phyloP scores from a whole-genome alignment of 1,140 invertebrate genomes.

The Bombus balteatus region DNA sequence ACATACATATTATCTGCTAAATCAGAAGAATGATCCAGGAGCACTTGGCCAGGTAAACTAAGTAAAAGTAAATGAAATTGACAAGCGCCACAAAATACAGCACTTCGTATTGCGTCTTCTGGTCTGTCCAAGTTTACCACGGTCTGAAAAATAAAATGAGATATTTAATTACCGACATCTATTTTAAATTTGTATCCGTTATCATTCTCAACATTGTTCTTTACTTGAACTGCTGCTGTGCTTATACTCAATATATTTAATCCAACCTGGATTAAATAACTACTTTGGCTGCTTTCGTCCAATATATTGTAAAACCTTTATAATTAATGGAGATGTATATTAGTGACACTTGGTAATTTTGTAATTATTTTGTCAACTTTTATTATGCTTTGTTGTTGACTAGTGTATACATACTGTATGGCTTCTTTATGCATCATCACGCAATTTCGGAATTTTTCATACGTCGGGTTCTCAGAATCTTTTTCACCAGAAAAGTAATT shows the following conservation, averaged over 20 bases:
- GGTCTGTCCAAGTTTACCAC: not conserved
- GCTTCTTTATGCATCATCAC: not conserved
- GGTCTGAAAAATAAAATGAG: not conserved
- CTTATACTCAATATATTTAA: not conserved
- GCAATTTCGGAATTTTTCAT: not conserved
- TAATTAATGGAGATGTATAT: too few species aligned
- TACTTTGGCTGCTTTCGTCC: not conserved
- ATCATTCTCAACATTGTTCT: too few species aligned
- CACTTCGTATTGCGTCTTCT: not conserved
- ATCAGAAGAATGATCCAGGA: not conserved
- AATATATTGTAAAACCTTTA: not conserved
- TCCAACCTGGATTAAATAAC: not conserved
- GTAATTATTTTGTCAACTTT: not conserved
- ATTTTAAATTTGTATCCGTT: not conserved
- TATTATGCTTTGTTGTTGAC: not conserved
- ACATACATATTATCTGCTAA: not conserved
- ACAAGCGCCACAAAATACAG: not conserved
- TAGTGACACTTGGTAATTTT: not conserved
- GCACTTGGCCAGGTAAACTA: not conserved
- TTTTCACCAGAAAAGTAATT: too few species aligned
- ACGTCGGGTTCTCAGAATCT: not conserved
- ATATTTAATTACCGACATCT: not conserved
- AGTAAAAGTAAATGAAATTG: not conserved
- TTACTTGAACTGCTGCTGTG: conserved; percentile 9
- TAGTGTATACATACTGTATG: not conserved